Base-by-base conservation (phyloP, 2,888 invertebrate genomes). In the Cantharis lateralis region DNA sequence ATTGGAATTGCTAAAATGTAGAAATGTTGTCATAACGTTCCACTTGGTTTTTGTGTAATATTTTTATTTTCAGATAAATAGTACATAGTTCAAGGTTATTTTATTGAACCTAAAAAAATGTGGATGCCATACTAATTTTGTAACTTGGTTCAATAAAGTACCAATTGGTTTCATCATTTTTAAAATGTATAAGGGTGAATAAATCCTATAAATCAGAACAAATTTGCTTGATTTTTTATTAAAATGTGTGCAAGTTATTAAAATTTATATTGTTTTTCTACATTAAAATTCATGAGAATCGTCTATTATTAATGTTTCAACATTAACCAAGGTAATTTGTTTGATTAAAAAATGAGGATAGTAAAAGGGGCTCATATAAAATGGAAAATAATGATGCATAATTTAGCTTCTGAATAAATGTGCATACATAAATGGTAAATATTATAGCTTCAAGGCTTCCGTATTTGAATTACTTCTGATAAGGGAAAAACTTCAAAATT, bases 1-100 rank as follows among this genome's bases (percentile, higher is more conserved):
- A 95, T 97, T 87, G 97, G 97, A 63, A 89, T 96, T 81, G 80
- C 79, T 78, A 81, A 80, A 62, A 82, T 83, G 80, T 84, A 78
- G 71, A 68, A 15, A 24, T 71, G 9, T n/a, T 48, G n/a, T 48
- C 9, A n/a, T 9, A 0, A 2, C n/a, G n/a, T 48, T 48, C n/a
- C 13, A 66, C 61, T 26, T 69, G 20, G 63, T 63, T 63, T 63
- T 68, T 62, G 9, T 68, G 62, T 64, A 61, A 28, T 32, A 70
- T 18, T 20, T 48, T 32, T 48, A 18, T 10, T 70, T 32, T 24
- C 20, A 10, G 16, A 63, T 66, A 15, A 24, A 16, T 66, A 61
- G 48, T 70, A 48, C 15, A 18, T 70, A 18, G 70, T 70, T 70
- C 70, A 70, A 70, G 70, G 70, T 48, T 70, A 70, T 20, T 13